Evolutionary conservation across 2,797 vertebrate genomes (phyloP), one percentile per base, ranked within the genome.

Genomic region (Cossypha heuglini): DNA sequence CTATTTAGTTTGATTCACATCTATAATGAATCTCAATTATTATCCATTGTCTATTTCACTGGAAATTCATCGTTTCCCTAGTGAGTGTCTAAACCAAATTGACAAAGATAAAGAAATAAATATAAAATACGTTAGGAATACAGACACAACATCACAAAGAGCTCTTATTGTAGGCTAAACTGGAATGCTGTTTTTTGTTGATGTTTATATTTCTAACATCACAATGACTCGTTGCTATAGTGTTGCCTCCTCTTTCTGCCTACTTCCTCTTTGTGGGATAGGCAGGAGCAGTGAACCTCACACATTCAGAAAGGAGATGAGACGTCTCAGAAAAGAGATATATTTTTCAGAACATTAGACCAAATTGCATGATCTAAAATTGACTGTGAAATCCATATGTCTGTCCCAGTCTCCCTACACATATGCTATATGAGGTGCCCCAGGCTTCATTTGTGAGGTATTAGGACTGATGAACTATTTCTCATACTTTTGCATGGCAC

Each of bases 381-480:
- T 33, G 37, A 66, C 25, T 69, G 24, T 61, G 40, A 68, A 88
- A 88, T 88, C 22, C 58, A 0, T 58, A 14, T 20, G 24, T 61
- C 66, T 62, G 55, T 45, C 35, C 66, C 33, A 40, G 21, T 71
- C 18, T 89, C 67, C 78, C 54, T 68, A n/a, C 10, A 18, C 22
- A 26, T 19, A 37, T 0, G 0, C 26, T 22, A 1, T 28, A 18
- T 40, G 31, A 5, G 6, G 13, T 0, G 0, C 22, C 6, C 7
- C 21, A 43, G n/a, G 29, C 26, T 74, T 72, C 43, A 29, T 62
- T 89, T 12, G 0, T 28, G 77, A 55, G n/a, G n/a, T 16, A 66
- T 52, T 87, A 38, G 29, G 33, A 21, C 14, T 73, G 48, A 58
- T 61, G n/a, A 83, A 59, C 10, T 17, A 17, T 79, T 93, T 76